These are phyloP conservation scores for Muraenolepis orangiensis DNA, from an alignment of 2,797 vertebrate species.

Conservation along the genomic window DNA sequence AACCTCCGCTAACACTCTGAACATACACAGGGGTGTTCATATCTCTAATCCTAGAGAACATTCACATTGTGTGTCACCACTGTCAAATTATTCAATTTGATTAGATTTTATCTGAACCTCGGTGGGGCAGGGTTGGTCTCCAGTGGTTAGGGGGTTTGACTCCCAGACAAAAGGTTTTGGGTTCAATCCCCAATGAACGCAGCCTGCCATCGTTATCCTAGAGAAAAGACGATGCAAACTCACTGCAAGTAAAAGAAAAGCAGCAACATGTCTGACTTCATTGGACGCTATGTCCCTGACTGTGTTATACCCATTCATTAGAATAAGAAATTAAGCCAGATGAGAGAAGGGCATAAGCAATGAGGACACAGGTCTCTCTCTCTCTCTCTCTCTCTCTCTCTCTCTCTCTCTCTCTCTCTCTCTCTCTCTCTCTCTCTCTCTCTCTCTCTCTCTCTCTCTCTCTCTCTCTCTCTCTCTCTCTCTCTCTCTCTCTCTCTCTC, in stretches of 20 bases:
- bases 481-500: not conserved
- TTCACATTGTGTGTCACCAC: not conserved
- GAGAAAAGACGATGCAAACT: not conserved
- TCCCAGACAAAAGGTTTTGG: not conserved
- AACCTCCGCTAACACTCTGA: not conserved
- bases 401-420: not conserved
- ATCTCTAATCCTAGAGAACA: not conserved
- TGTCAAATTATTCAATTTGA: not conserved
- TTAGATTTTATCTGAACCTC: not conserved
- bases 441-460: not conserved
- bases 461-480: not conserved
- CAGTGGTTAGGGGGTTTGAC: not conserved
- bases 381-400: not conserved
- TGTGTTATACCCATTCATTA: no score
- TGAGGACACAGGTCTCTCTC: not conserved
- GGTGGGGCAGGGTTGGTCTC: not conserved
- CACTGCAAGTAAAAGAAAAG: no score
- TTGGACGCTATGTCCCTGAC: no score
- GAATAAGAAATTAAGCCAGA: not conserved
- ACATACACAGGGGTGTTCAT: not conserved
- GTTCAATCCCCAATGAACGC: not conserved
- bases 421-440: not conserved
- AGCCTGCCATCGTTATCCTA: not conserved
- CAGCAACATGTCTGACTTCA: no score
- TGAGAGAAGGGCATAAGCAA: not conserved